Conservation (phyloP, 2,113 vertebrate species). For the Catharus fuscescens region DNA sequence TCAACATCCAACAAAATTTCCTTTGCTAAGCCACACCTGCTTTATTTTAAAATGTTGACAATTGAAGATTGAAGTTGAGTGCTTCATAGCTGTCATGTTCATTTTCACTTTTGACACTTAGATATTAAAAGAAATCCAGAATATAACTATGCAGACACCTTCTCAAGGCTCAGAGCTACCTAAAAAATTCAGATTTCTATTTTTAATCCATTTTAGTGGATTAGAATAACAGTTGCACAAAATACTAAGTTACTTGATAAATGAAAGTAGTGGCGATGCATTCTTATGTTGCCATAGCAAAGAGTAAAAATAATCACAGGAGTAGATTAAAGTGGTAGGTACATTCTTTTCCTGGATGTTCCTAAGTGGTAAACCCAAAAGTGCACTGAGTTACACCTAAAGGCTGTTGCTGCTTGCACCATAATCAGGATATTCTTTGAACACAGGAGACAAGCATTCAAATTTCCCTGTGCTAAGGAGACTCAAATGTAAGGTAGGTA, state of each 20-base stretch:
- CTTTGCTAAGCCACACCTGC: not conserved
- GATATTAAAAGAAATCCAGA: not conserved
- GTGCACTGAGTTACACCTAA: not conserved
- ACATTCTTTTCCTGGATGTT: not conserved
- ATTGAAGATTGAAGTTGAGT: not conserved
- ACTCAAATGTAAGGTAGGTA: not conserved
- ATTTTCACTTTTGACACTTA: not conserved
- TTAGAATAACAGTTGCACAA: not conserved
- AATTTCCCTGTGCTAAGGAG: not conserved
- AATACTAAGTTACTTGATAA: not conserved
- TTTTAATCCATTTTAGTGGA: not conserved
- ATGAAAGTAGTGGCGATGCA: not conserved
- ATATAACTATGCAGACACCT: not conserved
- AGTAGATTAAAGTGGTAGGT: not conserved
- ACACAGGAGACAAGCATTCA: not conserved
- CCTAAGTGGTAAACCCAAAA: not conserved
- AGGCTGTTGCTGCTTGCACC: not conserved
- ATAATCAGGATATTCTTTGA: not conserved
- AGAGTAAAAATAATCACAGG: not conserved
- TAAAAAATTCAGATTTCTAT: not conserved
- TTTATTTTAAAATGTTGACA: not conserved
- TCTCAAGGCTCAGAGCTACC: not conserved
- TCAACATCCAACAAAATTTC: not conserved
- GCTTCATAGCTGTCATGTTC: not conserved
- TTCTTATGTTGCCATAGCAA: not conserved